Percentiles rank a stretch among this genome's conserved stretches.
Evolutionary conservation across 2,888 invertebrate species (phyloP).

Genomic region (Thelaira solivaga): DNA sequence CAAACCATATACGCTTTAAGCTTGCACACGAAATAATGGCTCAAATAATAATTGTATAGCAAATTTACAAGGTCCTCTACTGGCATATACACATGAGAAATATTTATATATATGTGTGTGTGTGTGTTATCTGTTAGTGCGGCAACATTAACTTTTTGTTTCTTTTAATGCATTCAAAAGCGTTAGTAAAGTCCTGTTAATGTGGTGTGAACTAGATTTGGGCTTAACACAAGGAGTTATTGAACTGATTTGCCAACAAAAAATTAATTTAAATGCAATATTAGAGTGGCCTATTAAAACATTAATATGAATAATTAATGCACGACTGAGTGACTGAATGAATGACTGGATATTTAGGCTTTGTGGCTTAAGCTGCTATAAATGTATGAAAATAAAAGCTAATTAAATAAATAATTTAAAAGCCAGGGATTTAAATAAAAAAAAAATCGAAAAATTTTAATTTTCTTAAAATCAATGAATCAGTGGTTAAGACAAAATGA

Average conservation of each 20-base stretch:
- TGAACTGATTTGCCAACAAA: background rate
- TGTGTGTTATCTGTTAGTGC: background rate
- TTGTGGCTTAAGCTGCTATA: no score
- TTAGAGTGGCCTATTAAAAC: no score
- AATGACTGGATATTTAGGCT: no score
- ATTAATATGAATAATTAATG: no score
- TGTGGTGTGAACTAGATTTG: conserved; percentile 21
- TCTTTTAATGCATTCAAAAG: conserved; percentile 27
- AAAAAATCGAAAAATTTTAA: no score
- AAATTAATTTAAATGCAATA: background rate
- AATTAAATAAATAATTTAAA: no score
- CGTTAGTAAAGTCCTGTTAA: conserved; percentile 35
- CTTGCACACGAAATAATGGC: conserved; percentile 16
- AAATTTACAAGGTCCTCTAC: conserved; percentile 7
- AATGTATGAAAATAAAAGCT: no score
- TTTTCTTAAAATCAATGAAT: no score
- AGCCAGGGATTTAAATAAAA: no score
- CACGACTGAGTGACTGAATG: no score
- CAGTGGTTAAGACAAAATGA: no score
- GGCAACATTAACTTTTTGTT: conserved; percentile 16
- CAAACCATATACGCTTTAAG: no score
- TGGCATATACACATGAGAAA: background rate
- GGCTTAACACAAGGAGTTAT: background rate
- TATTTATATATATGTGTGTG: background rate
- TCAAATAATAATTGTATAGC: conserved; percentile 39